phyloP scores from a whole-genome alignment of 1,140 invertebrate genomes.

The Drosophila elegans region DNA sequence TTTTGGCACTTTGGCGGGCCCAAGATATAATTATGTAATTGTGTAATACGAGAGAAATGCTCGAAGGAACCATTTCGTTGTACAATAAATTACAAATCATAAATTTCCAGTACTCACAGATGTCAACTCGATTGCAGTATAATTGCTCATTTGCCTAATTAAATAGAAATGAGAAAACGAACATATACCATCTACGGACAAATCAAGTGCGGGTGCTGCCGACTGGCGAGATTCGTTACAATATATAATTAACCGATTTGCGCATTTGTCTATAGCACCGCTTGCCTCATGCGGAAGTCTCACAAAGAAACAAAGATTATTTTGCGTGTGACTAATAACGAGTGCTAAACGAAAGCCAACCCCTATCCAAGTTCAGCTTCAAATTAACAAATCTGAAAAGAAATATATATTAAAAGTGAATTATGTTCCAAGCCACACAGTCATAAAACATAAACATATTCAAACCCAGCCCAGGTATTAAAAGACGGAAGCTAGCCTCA shows the following conservation, averaged over 20 bases:
- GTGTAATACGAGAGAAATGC: constrained; percentile 30
- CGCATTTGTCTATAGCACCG: constrained; percentile 49
- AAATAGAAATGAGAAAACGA: constrained; percentile 36
- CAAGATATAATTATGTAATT: constrained; percentile 58
- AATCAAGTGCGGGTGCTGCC: constrained; percentile 59
- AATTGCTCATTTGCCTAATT: constrained; percentile 63
- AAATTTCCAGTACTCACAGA: constrained; percentile 36
- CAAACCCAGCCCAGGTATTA: constrained; percentile 35
- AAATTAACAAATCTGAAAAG: constrained; percentile 32
- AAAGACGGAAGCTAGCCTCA: constrained; percentile 43
- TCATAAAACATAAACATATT: constrained; percentile 37
- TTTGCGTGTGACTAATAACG: constrained; percentile 61
- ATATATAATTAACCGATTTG: constrained; percentile 68
- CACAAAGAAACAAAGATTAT: constrained; percentile 23
- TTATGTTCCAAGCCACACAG: constrained; percentile 42
- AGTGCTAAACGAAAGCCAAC: constrained; percentile 56
- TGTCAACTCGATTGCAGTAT: constrained; percentile 49
- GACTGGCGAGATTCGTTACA: constrained; percentile 33
- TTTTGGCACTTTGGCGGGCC: constrained; percentile 24
- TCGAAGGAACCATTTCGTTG: constrained; percentile 15
- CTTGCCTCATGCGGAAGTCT: constrained; percentile 52
- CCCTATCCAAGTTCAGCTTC: constrained; percentile 21
- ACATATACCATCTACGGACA: constrained; percentile 9
- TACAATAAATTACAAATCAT: constrained; percentile 39
- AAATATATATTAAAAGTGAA: constrained; percentile 58